These are phyloP conservation scores for Dexiosoma caninum DNA, from an alignment of 2,888 invertebrate genomes.

Conservation along the genomic window DNA sequence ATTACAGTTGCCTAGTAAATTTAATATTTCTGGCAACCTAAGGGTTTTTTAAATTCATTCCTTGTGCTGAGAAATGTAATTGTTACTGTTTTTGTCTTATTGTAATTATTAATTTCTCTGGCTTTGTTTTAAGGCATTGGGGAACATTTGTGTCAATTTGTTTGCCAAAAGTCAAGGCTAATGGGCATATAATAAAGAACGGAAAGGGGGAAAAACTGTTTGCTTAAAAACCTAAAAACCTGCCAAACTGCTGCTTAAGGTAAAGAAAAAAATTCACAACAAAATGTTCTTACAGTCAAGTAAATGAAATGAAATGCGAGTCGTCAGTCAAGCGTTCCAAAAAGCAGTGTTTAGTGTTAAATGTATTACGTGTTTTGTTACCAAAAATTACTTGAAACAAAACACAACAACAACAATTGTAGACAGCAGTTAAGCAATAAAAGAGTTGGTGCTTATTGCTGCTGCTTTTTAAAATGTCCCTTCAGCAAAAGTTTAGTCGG, in stretches of 20 bases:
- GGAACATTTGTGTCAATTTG: conserved; percentile 63
- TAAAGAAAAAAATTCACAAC: not conserved
- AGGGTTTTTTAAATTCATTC: not conserved
- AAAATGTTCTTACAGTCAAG: conserved; percentile 20
- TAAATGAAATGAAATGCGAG: conserved; percentile 49
- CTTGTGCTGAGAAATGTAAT: conserved; percentile 1
- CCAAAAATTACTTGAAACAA: conserved; percentile 46
- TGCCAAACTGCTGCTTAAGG: conserved; percentile 52
- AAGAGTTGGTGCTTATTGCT: conserved; percentile 12
- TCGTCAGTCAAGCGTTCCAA: conserved; percentile 53
- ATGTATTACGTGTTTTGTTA: conserved; percentile 58
- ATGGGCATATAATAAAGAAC: conserved; percentile 3
- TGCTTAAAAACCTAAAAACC: conserved; percentile 46
- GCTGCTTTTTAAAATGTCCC: conserved; percentile 43
- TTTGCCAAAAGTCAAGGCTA: conserved; percentile 38
- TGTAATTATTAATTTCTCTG: conserved; percentile 51
- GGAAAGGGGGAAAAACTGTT: conserved; percentile 33
- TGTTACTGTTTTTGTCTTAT: conserved; percentile 17
- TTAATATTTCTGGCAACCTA: not conserved
- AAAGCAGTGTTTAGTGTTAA: conserved; percentile 60
- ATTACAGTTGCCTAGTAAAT: conserved; percentile 15
- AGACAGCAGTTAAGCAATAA: conserved; percentile 50
- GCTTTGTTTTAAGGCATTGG: conserved; percentile 56
- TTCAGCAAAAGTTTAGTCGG: conserved; percentile 40
- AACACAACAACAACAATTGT: conserved; percentile 24